phyloP scores from a whole-genome alignment of 2,797 vertebrate species.

The Mallotus villosus region DNA sequence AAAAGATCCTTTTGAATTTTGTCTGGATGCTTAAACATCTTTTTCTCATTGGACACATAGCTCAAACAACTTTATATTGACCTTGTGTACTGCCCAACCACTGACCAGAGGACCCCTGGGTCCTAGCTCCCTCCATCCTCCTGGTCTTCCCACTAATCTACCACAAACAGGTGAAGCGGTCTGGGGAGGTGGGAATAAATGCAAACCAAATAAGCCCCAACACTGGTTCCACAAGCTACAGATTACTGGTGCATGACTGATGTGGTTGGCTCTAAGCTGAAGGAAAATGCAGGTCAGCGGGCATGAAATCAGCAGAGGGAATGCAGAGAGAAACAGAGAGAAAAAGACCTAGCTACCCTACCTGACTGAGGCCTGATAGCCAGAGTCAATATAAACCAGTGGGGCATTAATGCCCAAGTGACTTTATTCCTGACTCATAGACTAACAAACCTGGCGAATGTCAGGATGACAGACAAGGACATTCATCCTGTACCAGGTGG shows the following conservation, averaged over 20 bases:
- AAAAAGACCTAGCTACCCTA: conserved; percentile 12
- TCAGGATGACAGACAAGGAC: too few relatives aligned
- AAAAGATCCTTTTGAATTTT: background rate
- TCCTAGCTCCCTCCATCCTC: conserved; percentile 34
- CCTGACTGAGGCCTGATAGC: conserved; percentile 64
- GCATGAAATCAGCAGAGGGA: conserved; percentile 68
- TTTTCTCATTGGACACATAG: background rate
- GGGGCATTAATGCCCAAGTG: conserved; percentile 56
- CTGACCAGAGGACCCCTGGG: conserved; percentile 32
- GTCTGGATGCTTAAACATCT: too few relatives aligned
- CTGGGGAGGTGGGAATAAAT: conserved; percentile 44
- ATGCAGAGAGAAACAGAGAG: conserved; percentile 23
- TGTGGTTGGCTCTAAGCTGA: conserved; percentile 55
- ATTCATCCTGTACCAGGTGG: background rate
- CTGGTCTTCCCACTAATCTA: conserved; percentile 53
- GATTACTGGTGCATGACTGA: conserved; percentile 61
- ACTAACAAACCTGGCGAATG: too few relatives aligned
- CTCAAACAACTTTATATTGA: background rate
- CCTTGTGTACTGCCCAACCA: conserved; percentile 16
- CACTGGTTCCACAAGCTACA: conserved; percentile 40
- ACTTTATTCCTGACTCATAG: conserved; percentile 14
- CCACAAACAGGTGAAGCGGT: conserved; percentile 55
- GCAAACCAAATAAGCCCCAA: conserved; percentile 62
- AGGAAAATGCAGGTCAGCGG: conserved; percentile 54
- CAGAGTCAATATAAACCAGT: conserved; percentile 51